Evolutionary conservation across 1,140 invertebrate genomes (phyloP).

Genomic region (Lepidurus apus): DNA sequence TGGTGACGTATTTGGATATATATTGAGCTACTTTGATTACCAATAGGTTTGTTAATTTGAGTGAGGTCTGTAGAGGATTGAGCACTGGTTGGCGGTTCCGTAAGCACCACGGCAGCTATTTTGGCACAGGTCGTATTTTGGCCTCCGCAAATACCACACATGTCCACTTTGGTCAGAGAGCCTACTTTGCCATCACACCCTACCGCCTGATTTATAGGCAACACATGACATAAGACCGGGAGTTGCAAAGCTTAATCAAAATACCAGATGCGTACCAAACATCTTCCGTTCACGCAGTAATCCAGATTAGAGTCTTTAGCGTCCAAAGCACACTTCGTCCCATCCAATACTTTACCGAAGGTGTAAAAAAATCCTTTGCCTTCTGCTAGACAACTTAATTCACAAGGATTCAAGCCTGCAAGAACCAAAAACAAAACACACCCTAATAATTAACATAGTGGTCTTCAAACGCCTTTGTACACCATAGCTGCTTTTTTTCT

Average conservation of each 20-base stretch:
- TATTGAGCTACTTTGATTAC: background rate
- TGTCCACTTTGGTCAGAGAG: constrained; percentile 36
- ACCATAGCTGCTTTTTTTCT: background rate
- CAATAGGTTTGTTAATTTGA: constrained; percentile 9
- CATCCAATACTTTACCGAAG: constrained; percentile 46
- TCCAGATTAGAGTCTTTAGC: constrained; percentile 39
- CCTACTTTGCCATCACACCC: constrained; percentile 39
- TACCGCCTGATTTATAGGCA: constrained; percentile 33
- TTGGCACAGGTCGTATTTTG: constrained; percentile 37
- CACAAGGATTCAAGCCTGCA: constrained; percentile 38
- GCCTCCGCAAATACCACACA: constrained; percentile 38
- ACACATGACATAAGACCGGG: background rate
- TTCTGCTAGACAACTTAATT: constrained; percentile 37
- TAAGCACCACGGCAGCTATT: constrained; percentile 36
- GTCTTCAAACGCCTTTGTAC: background rate
- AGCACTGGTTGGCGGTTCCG: background rate
- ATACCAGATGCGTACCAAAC: constrained; percentile 42
- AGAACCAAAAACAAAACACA: constrained; percentile 23
- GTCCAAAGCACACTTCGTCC: constrained; percentile 44
- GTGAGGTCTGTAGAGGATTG: background rate
- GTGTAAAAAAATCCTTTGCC: constrained; percentile 35
- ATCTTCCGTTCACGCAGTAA: constrained; percentile 49
- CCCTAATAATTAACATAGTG: background rate
- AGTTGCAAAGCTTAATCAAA: background rate
- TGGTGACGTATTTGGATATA: background rate